Percentiles rank a stretch among this genome's conserved stretches.
phyloP scores from a whole-genome alignment of 2,797 vertebrate species.

The Pseudomugil gertrudae region DNA sequence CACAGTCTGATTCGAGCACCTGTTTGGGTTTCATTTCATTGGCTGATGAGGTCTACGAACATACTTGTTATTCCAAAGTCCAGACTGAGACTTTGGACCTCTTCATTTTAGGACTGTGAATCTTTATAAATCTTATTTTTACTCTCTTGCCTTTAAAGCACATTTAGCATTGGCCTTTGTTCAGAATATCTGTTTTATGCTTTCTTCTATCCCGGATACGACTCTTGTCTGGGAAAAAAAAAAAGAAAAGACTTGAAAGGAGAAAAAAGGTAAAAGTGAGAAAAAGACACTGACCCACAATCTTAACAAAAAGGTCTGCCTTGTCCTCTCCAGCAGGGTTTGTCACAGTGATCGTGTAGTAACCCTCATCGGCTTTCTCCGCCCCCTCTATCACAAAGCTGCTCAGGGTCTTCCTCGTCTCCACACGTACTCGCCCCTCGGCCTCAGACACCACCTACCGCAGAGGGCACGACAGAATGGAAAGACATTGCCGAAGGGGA shows the following conservation, averaged over 20 bases:
- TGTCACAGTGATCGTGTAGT: conserved; percentile 86
- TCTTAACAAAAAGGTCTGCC: conserved; percentile 81
- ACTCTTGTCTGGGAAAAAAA: neutral
- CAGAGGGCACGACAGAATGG: conserved; percentile 2
- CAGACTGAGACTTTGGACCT: no score
- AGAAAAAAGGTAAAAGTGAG: neutral
- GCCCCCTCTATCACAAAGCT: conserved; percentile 91
- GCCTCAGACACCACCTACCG: conserved; percentile 74
- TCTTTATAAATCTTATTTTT: no score
- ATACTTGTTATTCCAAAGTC: no score
- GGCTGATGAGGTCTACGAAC: no score
- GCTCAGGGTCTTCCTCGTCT: conserved; percentile 80
- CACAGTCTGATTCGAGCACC: no score
- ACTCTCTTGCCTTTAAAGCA: no score
- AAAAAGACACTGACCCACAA: conserved; percentile 85
- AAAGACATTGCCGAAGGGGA: conserved; percentile 8
- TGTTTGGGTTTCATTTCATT: no score
- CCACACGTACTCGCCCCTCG: conserved; percentile 85
- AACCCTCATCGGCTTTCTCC: conserved; percentile 82
- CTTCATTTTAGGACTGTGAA: no score
- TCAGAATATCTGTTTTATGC: no score
- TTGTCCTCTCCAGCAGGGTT: conserved; percentile 88
- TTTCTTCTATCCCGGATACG: neutral
- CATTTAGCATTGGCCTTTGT: no score
- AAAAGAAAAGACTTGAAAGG: neutral